Conservation (phyloP, 1,140 invertebrate species). For the Heliconius hewitsoni region DNA sequence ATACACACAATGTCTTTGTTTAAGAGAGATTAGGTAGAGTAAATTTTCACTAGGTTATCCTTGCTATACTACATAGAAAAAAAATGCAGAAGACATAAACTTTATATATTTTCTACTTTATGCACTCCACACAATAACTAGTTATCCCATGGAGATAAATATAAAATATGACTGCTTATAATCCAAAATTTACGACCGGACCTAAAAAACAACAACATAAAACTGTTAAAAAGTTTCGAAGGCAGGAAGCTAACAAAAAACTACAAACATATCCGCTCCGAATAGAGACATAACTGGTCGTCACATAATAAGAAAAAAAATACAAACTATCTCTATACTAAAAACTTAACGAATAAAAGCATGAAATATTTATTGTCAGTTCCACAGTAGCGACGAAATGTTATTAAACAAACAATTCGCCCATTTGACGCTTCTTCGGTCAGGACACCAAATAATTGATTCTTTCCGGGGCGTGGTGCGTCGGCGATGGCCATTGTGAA, state of each 20-base stretch:
- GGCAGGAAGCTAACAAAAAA: constrained; percentile 69
- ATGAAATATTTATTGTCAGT: constrained; percentile 69
- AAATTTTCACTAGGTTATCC: background rate
- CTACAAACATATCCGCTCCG: constrained; percentile 59
- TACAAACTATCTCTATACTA: constrained; percentile 43
- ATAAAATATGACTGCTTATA: constrained; percentile 40
- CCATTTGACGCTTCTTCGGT: constrained; percentile 72
- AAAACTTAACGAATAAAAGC: constrained; percentile 57
- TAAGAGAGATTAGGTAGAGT: background rate
- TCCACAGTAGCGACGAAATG: constrained; percentile 71
- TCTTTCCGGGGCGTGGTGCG: constrained; percentile 76
- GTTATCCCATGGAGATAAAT: constrained; percentile 28
- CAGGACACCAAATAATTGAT: constrained; percentile 76
- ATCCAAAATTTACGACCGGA: constrained; percentile 58
- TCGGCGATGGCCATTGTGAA: constrained; percentile 60
- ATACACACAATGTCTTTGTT: background rate
- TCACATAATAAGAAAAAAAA: constrained; percentile 21
- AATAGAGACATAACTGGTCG: constrained; percentile 46
- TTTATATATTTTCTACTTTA: background rate
- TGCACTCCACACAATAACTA: background rate
- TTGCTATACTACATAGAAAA: background rate
- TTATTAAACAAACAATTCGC: constrained; percentile 81
- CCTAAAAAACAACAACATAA: constrained; percentile 55
- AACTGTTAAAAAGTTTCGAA: constrained; percentile 63
- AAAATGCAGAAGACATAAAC: background rate